Percentiles rank a stretch among this genome's conserved stretches.
phyloP scores from a whole-genome alignment of 2,113 vertebrate species.

The Psephotus haematonotus region DNA sequence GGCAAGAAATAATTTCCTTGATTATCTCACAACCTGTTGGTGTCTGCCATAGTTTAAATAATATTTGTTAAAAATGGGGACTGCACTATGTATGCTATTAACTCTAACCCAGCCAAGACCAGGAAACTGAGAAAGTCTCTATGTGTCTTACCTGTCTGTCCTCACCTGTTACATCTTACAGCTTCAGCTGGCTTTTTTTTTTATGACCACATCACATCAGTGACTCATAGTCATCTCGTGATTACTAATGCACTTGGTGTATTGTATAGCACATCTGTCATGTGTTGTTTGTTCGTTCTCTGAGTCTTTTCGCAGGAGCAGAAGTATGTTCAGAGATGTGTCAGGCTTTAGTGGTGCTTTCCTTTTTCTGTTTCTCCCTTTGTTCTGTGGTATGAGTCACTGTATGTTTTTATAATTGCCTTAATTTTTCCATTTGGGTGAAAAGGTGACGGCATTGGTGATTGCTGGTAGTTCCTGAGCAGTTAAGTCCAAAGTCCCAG shows the following conservation, averaged over 20 bases:
- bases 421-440: neutral
- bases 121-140: neutral
- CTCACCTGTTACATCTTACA: neutral
- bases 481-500: neutral
- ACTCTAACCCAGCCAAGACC: neutral
- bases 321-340: neutral
- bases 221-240: slow-evolving; percentile 27
- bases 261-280: slow-evolving; percentile 7
- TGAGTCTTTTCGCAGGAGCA: neutral
- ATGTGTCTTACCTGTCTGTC: neutral
- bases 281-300: neutral
- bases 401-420: neutral
- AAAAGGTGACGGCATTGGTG: neutral
- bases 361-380: neutral
- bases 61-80: neutral
- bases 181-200: neutral
- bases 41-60: neutral
- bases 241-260: slow-evolving; percentile 1
- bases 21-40: neutral
- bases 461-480: neutral
- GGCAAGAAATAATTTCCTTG: neutral
- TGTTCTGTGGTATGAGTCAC: accelerated
- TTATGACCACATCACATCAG: neutral
- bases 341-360: neutral
- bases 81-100: neutral